Conservation (phyloP, 2,797 vertebrate species). For the Erethizon dorsatum region DNA sequence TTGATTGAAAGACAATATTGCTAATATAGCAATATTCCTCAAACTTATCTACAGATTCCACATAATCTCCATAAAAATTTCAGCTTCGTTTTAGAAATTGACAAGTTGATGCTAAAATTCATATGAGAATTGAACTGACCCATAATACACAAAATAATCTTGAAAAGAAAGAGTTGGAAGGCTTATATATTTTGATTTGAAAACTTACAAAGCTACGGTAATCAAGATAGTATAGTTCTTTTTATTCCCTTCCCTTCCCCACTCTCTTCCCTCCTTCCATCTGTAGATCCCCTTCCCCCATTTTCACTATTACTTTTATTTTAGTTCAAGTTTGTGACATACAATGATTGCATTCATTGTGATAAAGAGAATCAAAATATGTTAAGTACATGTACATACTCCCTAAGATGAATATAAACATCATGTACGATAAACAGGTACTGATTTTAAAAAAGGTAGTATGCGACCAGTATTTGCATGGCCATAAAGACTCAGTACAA, state of each 20-base stretch:
- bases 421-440: not conserved
- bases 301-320: not conserved
- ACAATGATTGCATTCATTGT: not conserved
- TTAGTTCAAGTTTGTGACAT: not conserved
- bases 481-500: not conserved
- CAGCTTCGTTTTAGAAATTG: not conserved
- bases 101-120: not conserved
- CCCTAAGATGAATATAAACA: not conserved
- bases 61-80: slow-evolving; percentile 8
- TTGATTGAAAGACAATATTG: not conserved
- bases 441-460: not conserved
- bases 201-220: not conserved
- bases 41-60: not conserved
- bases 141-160: not conserved
- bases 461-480: not conserved
- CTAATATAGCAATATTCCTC: not conserved
- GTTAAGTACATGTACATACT: not conserved
- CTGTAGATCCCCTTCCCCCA: not conserved
- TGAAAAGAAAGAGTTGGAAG: not conserved
- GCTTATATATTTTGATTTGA: not conserved
- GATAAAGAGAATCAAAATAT: not conserved
- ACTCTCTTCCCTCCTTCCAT: not conserved
- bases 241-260: not conserved
- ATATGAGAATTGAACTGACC: not conserved
- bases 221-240: not conserved